These are phyloP conservation scores for Sarcophaga peregrina DNA, from an alignment of 1,140 invertebrate species.

Conservation along the genomic window DNA sequence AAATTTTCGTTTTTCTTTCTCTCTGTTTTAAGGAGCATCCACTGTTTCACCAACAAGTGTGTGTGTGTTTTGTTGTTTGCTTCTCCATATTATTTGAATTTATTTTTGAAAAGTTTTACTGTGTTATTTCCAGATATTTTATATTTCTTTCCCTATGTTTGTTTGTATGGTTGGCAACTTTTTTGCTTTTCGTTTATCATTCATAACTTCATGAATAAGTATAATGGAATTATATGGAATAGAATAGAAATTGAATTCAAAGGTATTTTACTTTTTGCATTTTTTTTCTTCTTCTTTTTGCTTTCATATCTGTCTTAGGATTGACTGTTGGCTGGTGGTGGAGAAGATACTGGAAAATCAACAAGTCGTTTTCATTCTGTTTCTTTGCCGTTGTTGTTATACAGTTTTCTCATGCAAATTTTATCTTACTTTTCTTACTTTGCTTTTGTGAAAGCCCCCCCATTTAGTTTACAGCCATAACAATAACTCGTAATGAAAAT, in stretches of 20 bases:
- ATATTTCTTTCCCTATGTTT: neutral
- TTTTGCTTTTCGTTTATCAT: constrained; percentile 4
- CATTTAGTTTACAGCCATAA: neutral
- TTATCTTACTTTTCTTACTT: neutral
- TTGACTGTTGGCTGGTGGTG: too few species aligned
- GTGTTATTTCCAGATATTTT: neutral
- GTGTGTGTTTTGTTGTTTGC: neutral
- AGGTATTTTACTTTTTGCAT: neutral
- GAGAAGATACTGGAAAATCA: neutral
- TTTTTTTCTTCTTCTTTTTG: neutral
- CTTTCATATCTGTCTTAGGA: neutral
- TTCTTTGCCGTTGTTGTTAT: neutral
- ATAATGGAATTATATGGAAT: neutral
- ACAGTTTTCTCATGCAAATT: neutral
- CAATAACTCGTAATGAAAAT: constrained; percentile 5
- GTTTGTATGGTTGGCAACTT: neutral
- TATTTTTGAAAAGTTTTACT: neutral
- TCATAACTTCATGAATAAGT: constrained; percentile 2
- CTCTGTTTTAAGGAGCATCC: neutral
- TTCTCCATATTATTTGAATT: neutral
- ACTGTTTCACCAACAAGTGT: constrained; percentile 3
- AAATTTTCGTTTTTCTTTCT: too few species aligned
- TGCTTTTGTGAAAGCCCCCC: neutral
- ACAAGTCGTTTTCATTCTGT: neutral
- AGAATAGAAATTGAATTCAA: neutral